phyloP scores from a whole-genome alignment of 2,888 invertebrate species.

The Drosophila peninsularis region DNA sequence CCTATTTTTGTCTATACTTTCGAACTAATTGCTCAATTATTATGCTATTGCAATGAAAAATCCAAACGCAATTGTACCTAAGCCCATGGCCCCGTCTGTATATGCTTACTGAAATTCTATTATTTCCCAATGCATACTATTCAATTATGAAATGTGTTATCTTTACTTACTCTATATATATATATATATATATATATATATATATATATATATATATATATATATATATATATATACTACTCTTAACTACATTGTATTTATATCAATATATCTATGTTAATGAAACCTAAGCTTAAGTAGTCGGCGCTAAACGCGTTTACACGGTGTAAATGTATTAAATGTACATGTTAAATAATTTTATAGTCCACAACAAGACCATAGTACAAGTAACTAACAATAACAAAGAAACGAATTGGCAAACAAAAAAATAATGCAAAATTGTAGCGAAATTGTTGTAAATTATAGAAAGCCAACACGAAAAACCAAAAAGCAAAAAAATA shows the following conservation, averaged over 20 bases:
- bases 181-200: conserved; percentile 5
- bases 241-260: conserved; percentile 13
- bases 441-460: conserved; percentile 46
- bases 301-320: conserved; percentile 54
- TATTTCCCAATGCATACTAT: conserved; percentile 51
- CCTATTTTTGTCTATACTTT: conserved; percentile 17
- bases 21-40: conserved; percentile 48
- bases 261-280: conserved; percentile 38
- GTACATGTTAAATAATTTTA: conserved; percentile 72
- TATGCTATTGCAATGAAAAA: conserved; percentile 31
- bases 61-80: conserved; percentile 36
- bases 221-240: conserved; percentile 24
- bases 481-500: conserved; percentile 36
- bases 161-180: conserved; percentile 16
- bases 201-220: conserved; percentile 11
- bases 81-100: conserved; percentile 31
- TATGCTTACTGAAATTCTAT: conserved; percentile 44
- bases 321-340: conserved; percentile 63
- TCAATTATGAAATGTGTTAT: conserved; percentile 56
- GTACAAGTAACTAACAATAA: conserved; percentile 70
- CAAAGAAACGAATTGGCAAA: conserved; percentile 39
- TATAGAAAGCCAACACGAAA: conserved; percentile 23
- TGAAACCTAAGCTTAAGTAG: conserved; percentile 63
- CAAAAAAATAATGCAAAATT: conserved; percentile 27
- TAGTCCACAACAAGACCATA: conserved; percentile 50